phyloP scores from a whole-genome alignment of 1,140 invertebrate species.

The Nilaparvata lugens region DNA sequence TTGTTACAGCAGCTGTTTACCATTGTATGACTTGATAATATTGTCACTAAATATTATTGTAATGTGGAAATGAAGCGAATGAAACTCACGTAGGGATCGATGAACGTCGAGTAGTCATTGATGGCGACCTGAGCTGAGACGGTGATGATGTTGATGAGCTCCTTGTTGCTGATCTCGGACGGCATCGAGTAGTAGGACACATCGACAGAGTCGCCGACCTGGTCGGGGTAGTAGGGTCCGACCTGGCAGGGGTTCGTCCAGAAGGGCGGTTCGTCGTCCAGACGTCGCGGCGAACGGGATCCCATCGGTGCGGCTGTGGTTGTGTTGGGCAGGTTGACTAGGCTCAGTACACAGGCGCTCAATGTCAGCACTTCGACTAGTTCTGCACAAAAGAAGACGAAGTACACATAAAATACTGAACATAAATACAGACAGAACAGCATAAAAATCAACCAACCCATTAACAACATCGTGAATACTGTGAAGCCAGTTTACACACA shows the following conservation, averaged over 20 bases:
- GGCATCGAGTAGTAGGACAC: slow-evolving; percentile 18
- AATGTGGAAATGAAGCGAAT: neutral
- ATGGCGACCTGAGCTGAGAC: slow-evolving; percentile 40
- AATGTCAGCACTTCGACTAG: slow-evolving; percentile 15
- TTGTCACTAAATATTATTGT: no score
- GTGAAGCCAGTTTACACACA: no score
- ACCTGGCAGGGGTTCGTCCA: slow-evolving; percentile 46
- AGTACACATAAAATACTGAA: no score
- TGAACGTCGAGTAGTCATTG: slow-evolving; percentile 37
- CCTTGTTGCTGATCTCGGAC: slow-evolving; percentile 13
- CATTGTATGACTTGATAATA: no score
- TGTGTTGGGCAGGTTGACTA: slow-evolving; percentile 9
- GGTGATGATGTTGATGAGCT: slow-evolving; percentile 37
- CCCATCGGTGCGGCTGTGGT: slow-evolving; percentile 17
- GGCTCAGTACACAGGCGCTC: slow-evolving; percentile 17
- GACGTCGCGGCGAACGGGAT: neutral
- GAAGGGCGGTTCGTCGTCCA: slow-evolving; percentile 27
- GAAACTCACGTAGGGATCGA: slow-evolving; percentile 43
- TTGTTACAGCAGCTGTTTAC: no score
- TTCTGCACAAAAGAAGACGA: slow-evolving; percentile 13
- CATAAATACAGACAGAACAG: no score
- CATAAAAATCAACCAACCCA: no score
- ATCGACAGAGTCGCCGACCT: slow-evolving; percentile 32
- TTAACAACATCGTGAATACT: no score
- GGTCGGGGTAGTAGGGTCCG: slow-evolving; percentile 31